Percentiles rank a stretch among this genome's conserved stretches.
Conservation (phyloP, 2,888 invertebrate genomes). For the Miltochrista miniata region DNA sequence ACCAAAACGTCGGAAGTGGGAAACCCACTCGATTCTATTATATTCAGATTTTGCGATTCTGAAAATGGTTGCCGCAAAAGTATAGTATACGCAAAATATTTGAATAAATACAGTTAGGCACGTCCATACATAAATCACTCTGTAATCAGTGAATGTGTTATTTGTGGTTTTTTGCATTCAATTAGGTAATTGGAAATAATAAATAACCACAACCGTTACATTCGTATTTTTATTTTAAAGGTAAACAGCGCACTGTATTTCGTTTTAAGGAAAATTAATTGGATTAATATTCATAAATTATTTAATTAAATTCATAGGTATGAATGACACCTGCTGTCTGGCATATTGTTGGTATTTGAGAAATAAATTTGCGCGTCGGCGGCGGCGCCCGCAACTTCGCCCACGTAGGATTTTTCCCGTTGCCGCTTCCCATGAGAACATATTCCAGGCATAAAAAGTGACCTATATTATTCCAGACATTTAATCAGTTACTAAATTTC, state of each 20-base stretch:
- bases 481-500: too few relatives aligned
- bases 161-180: slow-evolving; percentile 5
- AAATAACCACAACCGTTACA: slow-evolving; percentile 3
- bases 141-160: background rate
- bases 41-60: slow-evolving; percentile 31
- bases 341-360: background rate
- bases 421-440: too few relatives aligned
- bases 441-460: too few relatives aligned
- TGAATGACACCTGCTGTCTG: too few relatives aligned
- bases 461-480: too few relatives aligned
- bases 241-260: background rate
- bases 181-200: slow-evolving; percentile 3
- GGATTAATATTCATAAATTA: background rate
- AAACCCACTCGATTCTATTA: slow-evolving; percentile 42
- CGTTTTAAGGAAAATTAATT: background rate
- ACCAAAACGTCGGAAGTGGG: slow-evolving; percentile 33
- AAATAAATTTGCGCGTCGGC: too few relatives aligned
- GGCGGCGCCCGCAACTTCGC: too few relatives aligned
- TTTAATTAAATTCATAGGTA: background rate
- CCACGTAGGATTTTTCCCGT: too few relatives aligned
- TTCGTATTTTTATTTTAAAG: background rate
- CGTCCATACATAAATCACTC: slow-evolving; percentile 1
- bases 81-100: slow-evolving; percentile 18
- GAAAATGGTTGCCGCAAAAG: slow-evolving; percentile 7
- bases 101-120: slow-evolving; percentile 5